Percentiles rank a stretch among this genome's conserved stretches.
Conservation (phyloP, 2,888 invertebrate genomes). For the Norana najaformis region DNA sequence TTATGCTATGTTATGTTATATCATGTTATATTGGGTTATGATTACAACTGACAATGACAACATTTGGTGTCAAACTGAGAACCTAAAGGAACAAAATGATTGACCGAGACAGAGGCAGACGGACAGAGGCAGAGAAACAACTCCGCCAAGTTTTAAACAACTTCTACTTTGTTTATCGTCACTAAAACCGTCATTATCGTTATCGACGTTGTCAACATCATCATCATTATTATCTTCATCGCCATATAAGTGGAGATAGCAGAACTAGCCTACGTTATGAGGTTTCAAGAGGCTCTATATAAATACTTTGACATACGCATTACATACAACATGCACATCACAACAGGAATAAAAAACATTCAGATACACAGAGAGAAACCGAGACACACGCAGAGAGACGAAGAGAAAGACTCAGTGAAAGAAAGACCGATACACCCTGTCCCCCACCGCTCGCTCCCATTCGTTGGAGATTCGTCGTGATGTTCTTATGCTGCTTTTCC, state of each 20-base stretch:
- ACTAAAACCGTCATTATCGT: constrained; percentile 24
- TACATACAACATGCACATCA: not conserved
- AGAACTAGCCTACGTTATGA: too few species aligned
- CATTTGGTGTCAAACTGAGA: too few species aligned
- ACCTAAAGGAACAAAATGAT: too few species aligned
- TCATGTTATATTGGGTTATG: too few species aligned
- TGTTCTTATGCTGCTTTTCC: constrained; percentile 42
- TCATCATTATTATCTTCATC: not conserved
- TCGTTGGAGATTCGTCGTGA: constrained; percentile 50
- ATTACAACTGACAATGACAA: too few species aligned
- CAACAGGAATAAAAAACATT: not conserved
- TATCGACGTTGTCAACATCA: not conserved
- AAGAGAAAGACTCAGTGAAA: not conserved
- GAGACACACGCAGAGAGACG: not conserved
- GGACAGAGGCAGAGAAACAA: too few species aligned
- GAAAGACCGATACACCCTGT: not conserved
- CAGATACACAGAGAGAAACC: not conserved
- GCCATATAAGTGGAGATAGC: too few species aligned
- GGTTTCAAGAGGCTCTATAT: too few species aligned
- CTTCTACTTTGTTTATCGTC: too few species aligned
- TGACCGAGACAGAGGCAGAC: too few species aligned
- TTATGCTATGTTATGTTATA: too few species aligned
- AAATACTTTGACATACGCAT: not conserved
- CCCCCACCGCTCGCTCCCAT: constrained; percentile 52
- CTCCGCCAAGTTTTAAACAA: too few species aligned